These are phyloP conservation scores for Hirtodrosophila cameraria DNA, from an alignment of 2,888 invertebrate species.

Conservation along the genomic window DNA sequence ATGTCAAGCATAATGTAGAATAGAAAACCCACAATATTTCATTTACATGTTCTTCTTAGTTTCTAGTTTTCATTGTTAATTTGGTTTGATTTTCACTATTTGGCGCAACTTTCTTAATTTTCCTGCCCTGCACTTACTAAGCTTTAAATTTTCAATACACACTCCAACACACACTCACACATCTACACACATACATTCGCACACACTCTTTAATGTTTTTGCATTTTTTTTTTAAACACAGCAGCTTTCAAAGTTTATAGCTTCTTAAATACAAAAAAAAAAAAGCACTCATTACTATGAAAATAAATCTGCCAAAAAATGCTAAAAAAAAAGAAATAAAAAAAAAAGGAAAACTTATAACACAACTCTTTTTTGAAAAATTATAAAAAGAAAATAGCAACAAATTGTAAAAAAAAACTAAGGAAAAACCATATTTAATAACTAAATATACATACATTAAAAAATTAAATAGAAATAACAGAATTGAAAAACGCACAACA, in stretches of 20 bases:
- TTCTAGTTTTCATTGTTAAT: neutral
- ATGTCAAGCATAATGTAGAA: constrained; percentile 56
- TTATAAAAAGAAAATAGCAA: no score
- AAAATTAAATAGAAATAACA: constrained; percentile 10
- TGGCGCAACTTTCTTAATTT: neutral
- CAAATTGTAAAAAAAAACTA: constrained; percentile 58
- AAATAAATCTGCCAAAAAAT: constrained; percentile 47
- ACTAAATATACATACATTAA: constrained; percentile 44
- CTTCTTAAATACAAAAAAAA: constrained; percentile 17
- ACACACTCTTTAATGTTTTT: neutral
- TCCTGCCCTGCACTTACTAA: constrained; percentile 23
- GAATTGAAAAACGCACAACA: constrained; percentile 19
- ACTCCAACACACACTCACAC: constrained; percentile 14
- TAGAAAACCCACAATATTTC: constrained; percentile 19
- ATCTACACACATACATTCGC: neutral
- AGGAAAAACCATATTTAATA: constrained; percentile 36
- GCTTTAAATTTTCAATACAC: constrained; percentile 22
- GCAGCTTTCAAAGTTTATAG: constrained; percentile 38
- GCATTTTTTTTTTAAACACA: constrained; percentile 8
- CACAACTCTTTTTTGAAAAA: constrained; percentile 45
- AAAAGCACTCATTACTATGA: constrained; percentile 21
- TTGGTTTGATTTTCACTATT: neutral
- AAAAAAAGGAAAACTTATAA: constrained; percentile 17
- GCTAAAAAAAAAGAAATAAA: constrained; percentile 33
- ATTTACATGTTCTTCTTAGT: neutral